A percentile compares a stretch with the other conserved stretches of the same genome.
Conservation (phyloP, 2,797 vertebrate species). For the Hirundo rustica region DNA sequence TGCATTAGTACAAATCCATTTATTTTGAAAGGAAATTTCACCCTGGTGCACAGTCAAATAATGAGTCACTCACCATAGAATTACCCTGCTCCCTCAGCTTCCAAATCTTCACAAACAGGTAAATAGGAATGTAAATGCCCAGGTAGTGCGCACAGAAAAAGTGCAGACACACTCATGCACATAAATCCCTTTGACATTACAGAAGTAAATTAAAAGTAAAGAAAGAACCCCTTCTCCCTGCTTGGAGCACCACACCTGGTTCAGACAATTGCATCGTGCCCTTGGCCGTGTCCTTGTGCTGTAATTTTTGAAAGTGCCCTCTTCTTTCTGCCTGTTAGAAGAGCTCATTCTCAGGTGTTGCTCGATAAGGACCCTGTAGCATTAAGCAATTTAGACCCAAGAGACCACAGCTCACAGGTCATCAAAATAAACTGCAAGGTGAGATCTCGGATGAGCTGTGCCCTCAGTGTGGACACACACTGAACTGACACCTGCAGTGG, state of each 20-base stretch:
- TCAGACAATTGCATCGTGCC: background rate
- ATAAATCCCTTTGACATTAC: background rate
- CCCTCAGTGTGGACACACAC: accelerated
- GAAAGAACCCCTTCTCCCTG: background rate
- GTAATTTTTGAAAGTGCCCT: background rate
- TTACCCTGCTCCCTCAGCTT: background rate
- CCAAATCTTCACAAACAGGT: background rate
- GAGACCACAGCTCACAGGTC: background rate
- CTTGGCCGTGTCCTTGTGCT: background rate
- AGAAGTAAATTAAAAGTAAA: background rate
- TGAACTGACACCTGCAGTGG: background rate
- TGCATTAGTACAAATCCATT: background rate
- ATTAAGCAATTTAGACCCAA: background rate
- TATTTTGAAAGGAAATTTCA: background rate
- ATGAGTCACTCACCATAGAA: background rate
- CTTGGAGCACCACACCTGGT: background rate
- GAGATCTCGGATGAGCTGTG: background rate
- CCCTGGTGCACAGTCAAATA: background rate
- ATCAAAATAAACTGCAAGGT: constrained; percentile 6
- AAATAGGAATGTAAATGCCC: background rate
- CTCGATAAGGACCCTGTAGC: background rate
- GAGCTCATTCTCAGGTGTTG: background rate
- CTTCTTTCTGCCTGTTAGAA: background rate
- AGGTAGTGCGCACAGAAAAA: background rate
- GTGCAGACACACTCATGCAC: background rate